phyloP scores from a whole-genome alignment of 2,113 vertebrate genomes.

The Himantopus leucocephalus region DNA sequence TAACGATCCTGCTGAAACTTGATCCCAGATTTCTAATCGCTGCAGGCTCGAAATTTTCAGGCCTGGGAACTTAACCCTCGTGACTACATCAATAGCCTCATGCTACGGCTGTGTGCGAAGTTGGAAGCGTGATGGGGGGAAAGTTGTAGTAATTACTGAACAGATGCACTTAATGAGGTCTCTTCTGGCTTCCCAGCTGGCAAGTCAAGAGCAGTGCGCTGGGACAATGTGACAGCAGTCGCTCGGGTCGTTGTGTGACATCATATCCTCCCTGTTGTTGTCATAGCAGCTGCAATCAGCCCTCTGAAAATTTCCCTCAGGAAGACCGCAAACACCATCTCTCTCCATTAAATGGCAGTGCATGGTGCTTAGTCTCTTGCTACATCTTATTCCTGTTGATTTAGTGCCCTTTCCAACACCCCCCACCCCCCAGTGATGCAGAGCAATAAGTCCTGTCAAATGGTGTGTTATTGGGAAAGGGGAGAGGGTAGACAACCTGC shows the following conservation, averaged over 20 bases:
- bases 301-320: constrained; percentile 21
- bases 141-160: constrained; percentile 72
- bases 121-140: constrained; percentile 1
- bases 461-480: neutral
- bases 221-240: constrained; percentile 33
- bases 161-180: constrained; percentile 76
- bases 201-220: neutral
- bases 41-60: neutral
- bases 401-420: neutral
- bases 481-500: neutral
- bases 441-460: neutral
- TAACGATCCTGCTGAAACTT: neutral
- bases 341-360: constrained; percentile 13
- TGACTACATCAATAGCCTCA: neutral
- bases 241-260: constrained; percentile 62
- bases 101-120: neutral
- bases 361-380: neutral
- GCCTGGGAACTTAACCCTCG: neutral
- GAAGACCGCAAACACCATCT: neutral
- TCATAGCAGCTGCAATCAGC: constrained; percentile 75
- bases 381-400: neutral
- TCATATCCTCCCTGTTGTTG: constrained; percentile 71
- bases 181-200: constrained; percentile 67
- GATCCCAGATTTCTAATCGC: neutral
- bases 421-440: neutral